A percentile compares a stretch with the other conserved stretches of the same genome.
These are phyloP conservation scores for Contarinia nasturtii DNA, from an alignment of 1,140 invertebrate species.

Conservation along the genomic window DNA sequence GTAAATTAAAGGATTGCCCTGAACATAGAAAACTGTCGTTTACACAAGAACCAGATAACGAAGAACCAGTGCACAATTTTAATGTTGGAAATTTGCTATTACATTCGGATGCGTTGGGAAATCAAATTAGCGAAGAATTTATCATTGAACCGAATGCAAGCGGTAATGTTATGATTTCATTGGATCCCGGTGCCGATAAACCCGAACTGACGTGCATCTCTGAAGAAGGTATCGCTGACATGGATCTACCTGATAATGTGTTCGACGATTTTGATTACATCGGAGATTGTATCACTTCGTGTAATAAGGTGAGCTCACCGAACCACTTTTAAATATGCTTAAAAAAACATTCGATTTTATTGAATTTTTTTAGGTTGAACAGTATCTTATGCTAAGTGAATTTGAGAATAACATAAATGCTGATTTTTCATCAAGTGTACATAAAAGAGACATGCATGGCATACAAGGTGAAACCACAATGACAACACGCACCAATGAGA, in stretches of 20 bases:
- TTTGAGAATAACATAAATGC: conserved; percentile 72
- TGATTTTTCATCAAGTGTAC: conserved; percentile 49
- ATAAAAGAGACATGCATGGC: conserved; percentile 38
- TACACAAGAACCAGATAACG: conserved; percentile 35
- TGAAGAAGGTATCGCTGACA: conserved; percentile 66
- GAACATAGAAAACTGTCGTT: conserved; percentile 35
- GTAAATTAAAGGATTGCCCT: conserved; percentile 33
- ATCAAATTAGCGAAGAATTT: conserved; percentile 6
- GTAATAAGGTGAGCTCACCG: conserved; percentile 52
- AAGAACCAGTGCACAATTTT: conserved; percentile 8
- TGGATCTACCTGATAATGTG: conserved; percentile 61
- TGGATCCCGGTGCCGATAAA: conserved; percentile 22
- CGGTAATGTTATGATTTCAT: conserved; percentile 2
- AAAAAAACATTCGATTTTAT: background rate
- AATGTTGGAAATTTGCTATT: background rate
- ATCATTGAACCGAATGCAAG: conserved; percentile 13
- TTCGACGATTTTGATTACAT: conserved; percentile 65
- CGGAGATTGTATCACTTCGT: conserved; percentile 71
- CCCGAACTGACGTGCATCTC: conserved; percentile 72
- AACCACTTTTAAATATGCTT: too few species aligned
- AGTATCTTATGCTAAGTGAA: conserved; percentile 71
- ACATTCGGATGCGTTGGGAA: background rate
- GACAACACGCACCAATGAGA: too few species aligned
- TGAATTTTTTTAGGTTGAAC: conserved; percentile 36
- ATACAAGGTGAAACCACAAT: too few species aligned